These are phyloP conservation scores for Drosophila novamexicana DNA, from an alignment of 1,140 invertebrate species.

Conservation along the genomic window DNA sequence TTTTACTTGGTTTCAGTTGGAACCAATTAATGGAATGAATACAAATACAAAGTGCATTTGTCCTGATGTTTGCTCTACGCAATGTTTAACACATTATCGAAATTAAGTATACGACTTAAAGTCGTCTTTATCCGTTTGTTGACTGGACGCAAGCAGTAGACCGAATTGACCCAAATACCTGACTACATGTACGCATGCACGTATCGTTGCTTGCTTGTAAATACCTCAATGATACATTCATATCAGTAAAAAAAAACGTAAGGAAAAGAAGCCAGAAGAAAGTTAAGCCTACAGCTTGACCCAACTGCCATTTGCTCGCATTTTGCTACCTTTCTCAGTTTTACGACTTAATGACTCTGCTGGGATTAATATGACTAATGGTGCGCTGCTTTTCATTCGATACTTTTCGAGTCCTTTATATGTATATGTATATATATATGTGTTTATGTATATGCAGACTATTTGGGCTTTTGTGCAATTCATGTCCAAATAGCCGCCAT, in stretches of 20 bases:
- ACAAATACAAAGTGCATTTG: background rate
- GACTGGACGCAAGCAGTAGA: conserved; percentile 38
- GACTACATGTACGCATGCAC: conserved; percentile 4
- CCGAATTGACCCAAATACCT: conserved; percentile 53
- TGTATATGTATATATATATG: background rate
- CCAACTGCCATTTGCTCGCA: background rate
- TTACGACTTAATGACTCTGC: conserved; percentile 83
- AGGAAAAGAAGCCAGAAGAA: conserved; percentile 22
- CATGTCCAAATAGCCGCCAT: conserved; percentile 60
- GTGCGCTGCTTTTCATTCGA: conserved; percentile 72
- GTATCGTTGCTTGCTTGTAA: conserved; percentile 16
- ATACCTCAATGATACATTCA: conserved; percentile 26
- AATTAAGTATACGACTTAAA: conserved; percentile 58
- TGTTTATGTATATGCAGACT: conserved; percentile 20
- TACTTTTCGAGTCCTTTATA: conserved; percentile 32
- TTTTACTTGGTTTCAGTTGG: background rate
- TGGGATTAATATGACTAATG: conserved; percentile 83
- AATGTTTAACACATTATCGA: conserved; percentile 16
- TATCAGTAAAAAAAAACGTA: conserved; percentile 40
- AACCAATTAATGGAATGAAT: background rate
- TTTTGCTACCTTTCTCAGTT: conserved; percentile 60
- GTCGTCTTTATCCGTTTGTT: conserved; percentile 50
- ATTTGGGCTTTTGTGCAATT: conserved; percentile 65
- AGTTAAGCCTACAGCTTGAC: conserved; percentile 19
- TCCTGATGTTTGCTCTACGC: background rate